Conservation (phyloP, 2,888 invertebrate species). For the Reticulitermes lucifugus region DNA sequence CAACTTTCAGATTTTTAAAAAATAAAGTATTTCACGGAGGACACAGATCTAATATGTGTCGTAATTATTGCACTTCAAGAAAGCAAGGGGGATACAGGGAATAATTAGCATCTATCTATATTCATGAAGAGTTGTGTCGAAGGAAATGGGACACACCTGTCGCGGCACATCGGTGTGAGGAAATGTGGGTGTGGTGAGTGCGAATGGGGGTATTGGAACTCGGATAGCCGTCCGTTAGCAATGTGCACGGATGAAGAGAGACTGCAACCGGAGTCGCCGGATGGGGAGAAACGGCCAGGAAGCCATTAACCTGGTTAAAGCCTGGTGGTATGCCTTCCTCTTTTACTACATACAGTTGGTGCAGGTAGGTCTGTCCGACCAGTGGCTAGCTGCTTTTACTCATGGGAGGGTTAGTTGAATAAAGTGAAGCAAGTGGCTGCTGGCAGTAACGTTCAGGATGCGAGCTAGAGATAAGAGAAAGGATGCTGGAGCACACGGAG, state of each 20-base stretch:
- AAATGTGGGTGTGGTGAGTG: background rate
- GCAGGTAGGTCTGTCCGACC: background rate
- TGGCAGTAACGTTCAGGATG: slow-evolving; percentile 20
- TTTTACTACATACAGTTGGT: background rate
- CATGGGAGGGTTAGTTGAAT: background rate
- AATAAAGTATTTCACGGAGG: too few species aligned
- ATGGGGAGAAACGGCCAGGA: slow-evolving; percentile 40
- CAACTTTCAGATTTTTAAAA: too few species aligned
- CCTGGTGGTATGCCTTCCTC: background rate
- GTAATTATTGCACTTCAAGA: too few species aligned
- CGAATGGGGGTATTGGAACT: background rate
- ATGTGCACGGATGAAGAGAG: background rate
- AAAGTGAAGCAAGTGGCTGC: background rate
- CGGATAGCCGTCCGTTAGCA: background rate
- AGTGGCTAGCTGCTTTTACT: background rate
- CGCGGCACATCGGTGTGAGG: background rate
- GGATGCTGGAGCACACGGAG: slow-evolving; percentile 13
- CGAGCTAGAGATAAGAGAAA: slow-evolving; percentile 33
- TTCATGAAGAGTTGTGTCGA: background rate
- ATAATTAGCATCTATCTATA: too few species aligned
- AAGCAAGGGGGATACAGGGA: too few species aligned
- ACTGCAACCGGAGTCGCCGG: slow-evolving; percentile 27
- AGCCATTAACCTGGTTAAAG: slow-evolving; percentile 47
- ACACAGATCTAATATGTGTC: too few species aligned
- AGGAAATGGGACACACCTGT: background rate